Conservation (phyloP, 2,888 invertebrate species). For the Arge pagana region DNA sequence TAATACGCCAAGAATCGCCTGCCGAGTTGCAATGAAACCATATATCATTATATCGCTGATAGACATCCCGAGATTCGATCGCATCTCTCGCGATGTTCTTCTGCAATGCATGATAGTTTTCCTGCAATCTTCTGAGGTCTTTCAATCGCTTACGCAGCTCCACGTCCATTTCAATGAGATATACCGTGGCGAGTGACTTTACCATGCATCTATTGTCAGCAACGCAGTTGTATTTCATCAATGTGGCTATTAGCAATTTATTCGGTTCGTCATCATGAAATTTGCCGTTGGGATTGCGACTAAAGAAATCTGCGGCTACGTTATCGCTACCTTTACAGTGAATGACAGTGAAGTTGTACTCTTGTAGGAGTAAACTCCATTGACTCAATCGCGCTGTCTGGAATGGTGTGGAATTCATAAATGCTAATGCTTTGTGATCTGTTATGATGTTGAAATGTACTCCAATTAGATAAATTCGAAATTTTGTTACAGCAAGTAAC, state of each 20-base stretch:
- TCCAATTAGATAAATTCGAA: slow-evolving; percentile 36
- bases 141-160: neutral
- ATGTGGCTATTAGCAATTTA: neutral
- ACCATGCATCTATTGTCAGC: neutral
- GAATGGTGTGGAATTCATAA: slow-evolving; percentile 35
- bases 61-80: neutral
- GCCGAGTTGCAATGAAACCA: neutral
- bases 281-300: slow-evolving; percentile 26
- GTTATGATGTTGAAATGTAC: slow-evolving; percentile 30
- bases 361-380: slow-evolving; percentile 31
- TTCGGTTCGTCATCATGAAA: neutral
- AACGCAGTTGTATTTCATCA: neutral
- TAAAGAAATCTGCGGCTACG: slow-evolving; percentile 30
- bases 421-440: slow-evolving; percentile 37
- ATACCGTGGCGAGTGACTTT: neutral
- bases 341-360: neutral
- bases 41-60: neutral
- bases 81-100: neutral
- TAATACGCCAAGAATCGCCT: neutral
- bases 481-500: slow-evolving; percentile 34
- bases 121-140: neutral
- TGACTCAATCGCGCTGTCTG: slow-evolving; percentile 32
- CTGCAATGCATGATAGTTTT: neutral
- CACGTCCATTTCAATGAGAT: neutral
- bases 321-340: slow-evolving; percentile 9